Percentiles rank a stretch among this genome's conserved stretches.
These are phyloP conservation scores for Cavia porcellus DNA, from an alignment of 2,113 vertebrate genomes.

Conservation along the genomic window DNA sequence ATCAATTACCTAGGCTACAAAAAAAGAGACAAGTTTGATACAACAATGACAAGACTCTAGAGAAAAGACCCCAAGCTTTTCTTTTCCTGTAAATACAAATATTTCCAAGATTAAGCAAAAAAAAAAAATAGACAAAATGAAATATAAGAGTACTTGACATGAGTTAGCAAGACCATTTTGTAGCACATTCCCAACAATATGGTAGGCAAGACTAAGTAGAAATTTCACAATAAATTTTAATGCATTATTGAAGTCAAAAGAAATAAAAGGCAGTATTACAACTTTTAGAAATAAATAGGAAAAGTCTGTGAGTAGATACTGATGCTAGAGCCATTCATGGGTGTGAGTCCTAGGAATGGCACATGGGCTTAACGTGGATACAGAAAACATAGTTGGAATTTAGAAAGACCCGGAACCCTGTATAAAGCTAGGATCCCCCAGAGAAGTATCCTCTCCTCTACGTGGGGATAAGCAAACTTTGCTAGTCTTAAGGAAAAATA, in stretches of 20 bases:
- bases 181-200: not conserved
- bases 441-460: not conserved
- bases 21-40: conserved; percentile 22
- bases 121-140: conserved; percentile 23
- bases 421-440: not conserved
- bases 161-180: not conserved
- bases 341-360: not conserved
- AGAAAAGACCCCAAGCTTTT: conserved; percentile 47
- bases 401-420: not conserved
- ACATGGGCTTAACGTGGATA: not conserved
- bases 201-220: not conserved
- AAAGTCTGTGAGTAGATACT: not conserved
- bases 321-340: not conserved
- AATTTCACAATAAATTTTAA: conserved; percentile 25
- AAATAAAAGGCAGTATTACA: not conserved
- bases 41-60: not conserved
- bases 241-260: not conserved
- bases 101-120: not conserved
- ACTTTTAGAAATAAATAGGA: not conserved
- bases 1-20: conserved; percentile 52
- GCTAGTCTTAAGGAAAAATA: not conserved
- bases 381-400: not conserved
- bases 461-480: not conserved
- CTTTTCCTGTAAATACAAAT: conserved; percentile 52
- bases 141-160: not conserved